Evolutionary conservation across 2,888 invertebrate species (phyloP).

Genomic region (Megaustenia siamemsis): DNA sequence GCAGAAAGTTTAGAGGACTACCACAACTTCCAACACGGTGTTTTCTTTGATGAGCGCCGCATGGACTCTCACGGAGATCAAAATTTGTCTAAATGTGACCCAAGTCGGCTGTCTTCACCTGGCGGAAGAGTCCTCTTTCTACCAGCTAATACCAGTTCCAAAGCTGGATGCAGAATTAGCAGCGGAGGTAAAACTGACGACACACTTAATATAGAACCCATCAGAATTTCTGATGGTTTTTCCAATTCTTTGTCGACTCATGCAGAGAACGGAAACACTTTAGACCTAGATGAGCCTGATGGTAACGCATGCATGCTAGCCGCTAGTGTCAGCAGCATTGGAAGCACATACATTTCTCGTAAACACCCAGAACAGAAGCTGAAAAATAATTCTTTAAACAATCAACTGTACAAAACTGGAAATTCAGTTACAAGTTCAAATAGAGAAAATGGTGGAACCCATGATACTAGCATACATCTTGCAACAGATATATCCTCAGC

Average conservation of each 20-base stretch:
- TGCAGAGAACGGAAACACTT: not conserved
- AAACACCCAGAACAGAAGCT: not conserved
- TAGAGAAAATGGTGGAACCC: not conserved
- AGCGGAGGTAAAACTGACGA: not conserved
- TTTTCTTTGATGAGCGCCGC: constrained; percentile 37
- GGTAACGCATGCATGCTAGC: constrained; percentile 2
- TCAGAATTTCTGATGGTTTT: not conserved
- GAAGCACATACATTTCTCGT: not conserved
- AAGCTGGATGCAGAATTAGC: not conserved
- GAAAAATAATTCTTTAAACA: not conserved
- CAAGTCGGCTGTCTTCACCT: not conserved
- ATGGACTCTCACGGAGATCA: constrained; percentile 26
- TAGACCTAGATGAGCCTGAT: constrained; percentile 36
- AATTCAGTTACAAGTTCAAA: not conserved
- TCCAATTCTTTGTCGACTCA: not conserved
- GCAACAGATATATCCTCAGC: not conserved
- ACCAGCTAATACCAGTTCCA: not conserved
- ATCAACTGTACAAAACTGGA: not conserved
- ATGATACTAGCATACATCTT: not conserved
- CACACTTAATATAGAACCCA: not conserved
- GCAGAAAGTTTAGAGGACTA: constrained; percentile 41
- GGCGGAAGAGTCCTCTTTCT: not conserved
- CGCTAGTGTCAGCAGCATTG: not conserved
- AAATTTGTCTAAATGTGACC: not conserved
- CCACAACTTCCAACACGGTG: constrained; percentile 37